Evolutionary conservation across 2,113 vertebrate genomes (phyloP), one percentile per base, ranked within the genome.

Genomic region (Podiceps cristatus): DNA sequence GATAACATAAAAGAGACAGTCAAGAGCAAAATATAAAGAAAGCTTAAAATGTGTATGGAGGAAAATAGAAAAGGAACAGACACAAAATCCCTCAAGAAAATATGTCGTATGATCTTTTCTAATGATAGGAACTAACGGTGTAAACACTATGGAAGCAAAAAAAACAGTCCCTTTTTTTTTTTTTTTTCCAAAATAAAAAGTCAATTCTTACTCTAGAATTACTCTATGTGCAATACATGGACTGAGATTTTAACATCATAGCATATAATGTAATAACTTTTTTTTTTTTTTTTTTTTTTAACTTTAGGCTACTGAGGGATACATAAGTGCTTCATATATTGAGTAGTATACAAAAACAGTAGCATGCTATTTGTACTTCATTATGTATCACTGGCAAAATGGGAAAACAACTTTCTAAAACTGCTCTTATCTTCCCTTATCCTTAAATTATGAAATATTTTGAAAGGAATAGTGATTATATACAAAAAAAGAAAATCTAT

Each of bases 71-170:
- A 75, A 87, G 22, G 74, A 69, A 60, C 3, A 71, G 37, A n/a
- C 8, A 72, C 10, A 50, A 44, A 64, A 35, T 31, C 3, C 47
- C 44, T 50, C 37, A 80, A 55, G 40, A 67, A 78, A 74, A 47
- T 59, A 27, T 58, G 18, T 33, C 1, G 0, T 35, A 35, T 0
- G 0, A 28, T 42, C 16, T 77, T 71, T 86, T 49, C n/a, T n/a
- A 72, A 47, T 42, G 20, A 3, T 18, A 18, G 47, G 10, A 64
- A 52, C 33, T 40, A 37, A 13, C 37, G 8, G 3, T 42, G 6
- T 53, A 27, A 63, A 58, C 17, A 33, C 42, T 10, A 49, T 33
- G 80, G 67, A 59, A 75, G 9, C 16, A 62, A 50, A 52, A n/a
- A n/a, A n/a, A n/a, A n/a, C n/a, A n/a, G n/a, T n/a, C n/a, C n/a